Evolutionary conservation across 2,888 invertebrate species (phyloP), one percentile per base, ranked within the genome.

Genomic region (Dioctria linearis): DNA sequence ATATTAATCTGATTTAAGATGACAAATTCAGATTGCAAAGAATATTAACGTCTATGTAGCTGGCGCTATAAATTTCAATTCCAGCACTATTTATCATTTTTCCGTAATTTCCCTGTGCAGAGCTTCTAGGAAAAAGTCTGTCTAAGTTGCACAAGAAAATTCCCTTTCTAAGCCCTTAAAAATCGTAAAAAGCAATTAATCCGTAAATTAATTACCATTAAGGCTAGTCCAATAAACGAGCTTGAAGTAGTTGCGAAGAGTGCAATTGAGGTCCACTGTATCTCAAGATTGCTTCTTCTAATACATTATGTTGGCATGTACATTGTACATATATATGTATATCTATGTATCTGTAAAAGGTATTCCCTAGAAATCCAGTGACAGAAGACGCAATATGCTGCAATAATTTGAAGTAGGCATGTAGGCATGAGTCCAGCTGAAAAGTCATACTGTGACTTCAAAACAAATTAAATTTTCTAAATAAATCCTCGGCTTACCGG

Each of bases 381-480:
- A 67, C 67, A 67, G 67, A 67, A 42, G 67, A 67, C 37, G 67
- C 43, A 67, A 67, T 25, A 25, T 46, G 25, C 42, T 39, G 71
- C 71, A 71, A 71, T 71, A 54, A 54, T 71, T 71, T 71, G 49
- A 71, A 51, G 71, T 13, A 25, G n/a, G n/a, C n/a, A 25, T 25
- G 25, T n/a, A 54, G 11, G 51, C 25, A 71, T 25, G 37, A 39
- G 9, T 42, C 46, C n/a, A 9, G 37, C 43, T 39, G 37, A 71
- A 71, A 51, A 67, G 13, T 46, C 71, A 54, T 71, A 71, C 71
- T 54, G 71, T 9, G 71, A 71, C 39, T 46, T 9, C 49, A 54
- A 49, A 71, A 54, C 71, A 71, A 71, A 71, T 71, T 71, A 71
- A 71, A 71, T 71, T 71, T 71, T 71, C 71, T 71, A 71, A 71